Conservation (phyloP, 2,113 vertebrate genomes). For the Phainopepla nitens region DNA sequence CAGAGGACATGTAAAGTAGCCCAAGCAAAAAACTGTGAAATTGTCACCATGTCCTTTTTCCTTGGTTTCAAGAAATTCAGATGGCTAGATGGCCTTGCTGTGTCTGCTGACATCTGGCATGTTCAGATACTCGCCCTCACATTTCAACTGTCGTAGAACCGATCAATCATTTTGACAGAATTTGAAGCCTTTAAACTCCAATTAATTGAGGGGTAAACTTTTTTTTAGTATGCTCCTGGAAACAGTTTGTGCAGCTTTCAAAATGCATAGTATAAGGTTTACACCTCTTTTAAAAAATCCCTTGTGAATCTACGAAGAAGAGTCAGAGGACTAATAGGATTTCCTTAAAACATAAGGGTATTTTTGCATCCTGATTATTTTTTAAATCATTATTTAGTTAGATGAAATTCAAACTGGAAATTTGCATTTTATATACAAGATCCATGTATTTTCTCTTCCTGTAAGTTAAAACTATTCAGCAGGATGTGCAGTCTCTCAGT, state of each 20-base stretch:
- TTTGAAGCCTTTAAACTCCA: neutral
- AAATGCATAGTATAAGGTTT: neutral
- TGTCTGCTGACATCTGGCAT: neutral
- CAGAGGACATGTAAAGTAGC: neutral
- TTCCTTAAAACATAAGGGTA: neutral
- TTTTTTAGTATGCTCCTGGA: neutral
- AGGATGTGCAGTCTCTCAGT: neutral
- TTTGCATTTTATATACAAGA: neutral
- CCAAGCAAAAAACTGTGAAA: neutral
- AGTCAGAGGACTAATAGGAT: neutral
- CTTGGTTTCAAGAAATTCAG: neutral
- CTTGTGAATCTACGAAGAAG: neutral
- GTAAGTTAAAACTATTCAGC: neutral
- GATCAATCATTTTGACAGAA: neutral
- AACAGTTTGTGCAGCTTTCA: neutral
- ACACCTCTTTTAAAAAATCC: neutral
- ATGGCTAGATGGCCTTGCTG: neutral
- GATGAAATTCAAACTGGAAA: neutral
- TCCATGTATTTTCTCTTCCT: neutral
- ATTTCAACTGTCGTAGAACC: neutral
- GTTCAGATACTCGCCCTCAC: neutral
- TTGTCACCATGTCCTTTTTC: neutral
- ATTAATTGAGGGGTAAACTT: neutral
- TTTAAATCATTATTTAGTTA: neutral
- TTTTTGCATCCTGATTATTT: neutral